These are phyloP conservation scores for Bambusicola thoracicus DNA, from an alignment of 2,113 vertebrate species.

Conservation along the genomic window DNA sequence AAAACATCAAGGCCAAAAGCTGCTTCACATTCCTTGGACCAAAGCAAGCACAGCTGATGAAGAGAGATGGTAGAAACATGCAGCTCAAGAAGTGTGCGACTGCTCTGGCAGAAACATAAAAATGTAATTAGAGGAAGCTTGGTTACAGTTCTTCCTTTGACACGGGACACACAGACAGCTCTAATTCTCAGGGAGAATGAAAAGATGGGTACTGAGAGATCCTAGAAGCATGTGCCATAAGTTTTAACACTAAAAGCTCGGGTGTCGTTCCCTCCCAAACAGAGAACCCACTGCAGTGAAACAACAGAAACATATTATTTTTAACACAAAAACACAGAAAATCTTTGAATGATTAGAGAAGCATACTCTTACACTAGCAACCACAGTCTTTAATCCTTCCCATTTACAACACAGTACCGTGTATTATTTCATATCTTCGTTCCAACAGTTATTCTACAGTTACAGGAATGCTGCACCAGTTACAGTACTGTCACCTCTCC, in stretches of 20 bases:
- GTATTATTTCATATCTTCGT: not conserved
- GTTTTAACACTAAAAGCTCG: not conserved
- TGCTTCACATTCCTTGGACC: not conserved
- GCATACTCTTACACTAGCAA: not conserved
- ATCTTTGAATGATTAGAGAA: not conserved
- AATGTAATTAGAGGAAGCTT: not conserved
- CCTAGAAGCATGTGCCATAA: not conserved
- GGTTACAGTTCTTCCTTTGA: not conserved
- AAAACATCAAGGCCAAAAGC: not conserved
- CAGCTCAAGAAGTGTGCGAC: not conserved
- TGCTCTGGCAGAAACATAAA: not conserved
- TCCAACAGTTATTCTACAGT: not conserved
- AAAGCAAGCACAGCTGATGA: not conserved
- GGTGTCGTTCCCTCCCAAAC: not conserved
- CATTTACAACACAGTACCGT: not conserved
- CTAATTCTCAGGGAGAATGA: not conserved
- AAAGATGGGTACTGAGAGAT: not conserved
- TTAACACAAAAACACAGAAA: not conserved
- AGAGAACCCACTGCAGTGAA: not conserved
- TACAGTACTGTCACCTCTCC: not conserved
- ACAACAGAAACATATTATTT: not conserved
- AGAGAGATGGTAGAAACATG: not conserved
- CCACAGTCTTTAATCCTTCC: not conserved
- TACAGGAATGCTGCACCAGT: not conserved
- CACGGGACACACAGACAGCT: not conserved